phyloP scores from a whole-genome alignment of 2,113 vertebrate species.

The Arothron firmamentum region DNA sequence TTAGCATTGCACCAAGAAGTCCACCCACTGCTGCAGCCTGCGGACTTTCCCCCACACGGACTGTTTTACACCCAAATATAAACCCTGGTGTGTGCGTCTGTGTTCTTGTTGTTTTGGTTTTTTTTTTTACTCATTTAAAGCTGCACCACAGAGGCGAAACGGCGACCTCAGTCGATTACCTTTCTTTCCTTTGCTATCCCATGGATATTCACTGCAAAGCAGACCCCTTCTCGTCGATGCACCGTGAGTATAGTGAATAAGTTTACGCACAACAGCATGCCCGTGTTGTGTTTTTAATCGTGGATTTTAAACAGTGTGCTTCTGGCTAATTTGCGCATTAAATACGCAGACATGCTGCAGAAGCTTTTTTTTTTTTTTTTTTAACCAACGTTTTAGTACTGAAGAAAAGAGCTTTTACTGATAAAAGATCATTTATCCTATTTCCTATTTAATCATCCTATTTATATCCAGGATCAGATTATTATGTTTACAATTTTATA shows the following conservation, averaged over 20 bases:
- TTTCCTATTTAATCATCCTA: too few species aligned
- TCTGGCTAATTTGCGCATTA: too few species aligned
- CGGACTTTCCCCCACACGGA: slow-evolving; percentile 58
- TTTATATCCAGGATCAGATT: too few species aligned
- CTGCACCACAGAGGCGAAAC: slow-evolving; percentile 95
- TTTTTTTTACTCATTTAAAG: slow-evolving; percentile 79
- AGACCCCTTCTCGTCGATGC: slow-evolving; percentile 99
- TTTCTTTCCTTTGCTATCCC: slow-evolving; percentile 98
- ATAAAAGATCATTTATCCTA: too few species aligned
- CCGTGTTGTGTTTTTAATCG: slow-evolving; percentile 1
- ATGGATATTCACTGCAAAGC: slow-evolving; percentile 99
- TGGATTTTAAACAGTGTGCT: too few species aligned
- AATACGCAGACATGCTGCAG: too few species aligned
- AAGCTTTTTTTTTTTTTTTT: not conserved
- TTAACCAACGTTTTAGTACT: not conserved
- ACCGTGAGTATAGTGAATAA: slow-evolving; percentile 90
- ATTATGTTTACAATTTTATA: too few species aligned
- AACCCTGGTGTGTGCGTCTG: slow-evolving; percentile 14
- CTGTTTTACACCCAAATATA: slow-evolving; percentile 44
- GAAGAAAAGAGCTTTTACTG: not conserved
- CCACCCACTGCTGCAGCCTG: slow-evolving; percentile 39
- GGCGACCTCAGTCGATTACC: slow-evolving; percentile 98
- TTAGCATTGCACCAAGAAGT: slow-evolving; percentile 61
- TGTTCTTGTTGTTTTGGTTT: not conserved
- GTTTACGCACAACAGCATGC: slow-evolving; percentile 33